phyloP scores from a whole-genome alignment of 2,113 vertebrate genomes.

The Albula glossodonta region DNA sequence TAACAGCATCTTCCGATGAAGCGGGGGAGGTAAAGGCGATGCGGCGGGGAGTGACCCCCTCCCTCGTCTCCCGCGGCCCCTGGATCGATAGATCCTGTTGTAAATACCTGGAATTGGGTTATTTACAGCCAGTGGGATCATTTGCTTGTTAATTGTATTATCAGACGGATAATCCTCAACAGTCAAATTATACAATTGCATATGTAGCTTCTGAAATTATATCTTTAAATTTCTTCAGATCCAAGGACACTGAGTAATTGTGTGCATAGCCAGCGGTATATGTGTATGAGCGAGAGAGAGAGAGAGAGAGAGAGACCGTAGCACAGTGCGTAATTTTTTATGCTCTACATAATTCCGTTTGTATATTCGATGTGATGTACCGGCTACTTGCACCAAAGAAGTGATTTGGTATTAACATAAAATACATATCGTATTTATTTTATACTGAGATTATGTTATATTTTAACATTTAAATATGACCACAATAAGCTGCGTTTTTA shows the following conservation, averaged over 20 bases:
- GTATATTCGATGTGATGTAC: background rate
- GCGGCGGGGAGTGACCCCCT: slow-evolving; percentile 46
- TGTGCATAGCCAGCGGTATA: slow-evolving; percentile 40
- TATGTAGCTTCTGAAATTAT: slow-evolving; percentile 12
- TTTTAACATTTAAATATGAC: background rate
- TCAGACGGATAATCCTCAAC: background rate
- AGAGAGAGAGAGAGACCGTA: background rate
- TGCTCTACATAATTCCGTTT: slow-evolving; percentile 6
- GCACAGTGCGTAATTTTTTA: slow-evolving; percentile 39
- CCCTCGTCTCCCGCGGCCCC: slow-evolving; percentile 34
- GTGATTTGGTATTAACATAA: background rate
- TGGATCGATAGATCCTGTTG: slow-evolving; percentile 58
- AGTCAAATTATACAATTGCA: background rate
- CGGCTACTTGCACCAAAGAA: background rate
- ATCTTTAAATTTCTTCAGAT: slow-evolving; percentile 38
- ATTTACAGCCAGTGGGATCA: slow-evolving; percentile 30
- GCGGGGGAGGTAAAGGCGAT: slow-evolving; percentile 50
- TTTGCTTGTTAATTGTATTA: background rate
- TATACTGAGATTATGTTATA: background rate
- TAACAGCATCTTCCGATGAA: background rate
- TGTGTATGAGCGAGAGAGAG: background rate
- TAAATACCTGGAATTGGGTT: slow-evolving; percentile 43
- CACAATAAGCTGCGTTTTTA: background rate
- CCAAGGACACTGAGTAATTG: slow-evolving; percentile 65
- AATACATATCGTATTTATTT: background rate